Percentiles rank a stretch among this genome's conserved stretches.
phyloP scores from a whole-genome alignment of 2,797 vertebrate genomes.

The Phoebastria nigripes region DNA sequence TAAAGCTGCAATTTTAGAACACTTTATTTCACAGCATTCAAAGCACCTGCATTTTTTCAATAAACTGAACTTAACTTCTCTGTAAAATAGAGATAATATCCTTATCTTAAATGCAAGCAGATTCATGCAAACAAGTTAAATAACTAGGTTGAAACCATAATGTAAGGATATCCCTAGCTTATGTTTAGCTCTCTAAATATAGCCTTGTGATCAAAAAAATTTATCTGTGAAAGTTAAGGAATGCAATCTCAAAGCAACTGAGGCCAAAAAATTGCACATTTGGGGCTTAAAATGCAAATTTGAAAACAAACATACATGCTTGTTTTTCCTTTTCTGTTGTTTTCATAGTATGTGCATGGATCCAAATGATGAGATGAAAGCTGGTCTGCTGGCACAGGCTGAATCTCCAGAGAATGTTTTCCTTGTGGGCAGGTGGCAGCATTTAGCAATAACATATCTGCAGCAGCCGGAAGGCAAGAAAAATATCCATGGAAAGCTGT shows the following conservation, averaged over 20 bases:
- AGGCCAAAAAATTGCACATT: not conserved
- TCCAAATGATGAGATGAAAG: constrained; percentile 92
- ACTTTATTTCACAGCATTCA: not conserved
- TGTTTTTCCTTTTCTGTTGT: not conserved
- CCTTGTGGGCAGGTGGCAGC: constrained; percentile 85
- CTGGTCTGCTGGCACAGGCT: constrained; percentile 87
- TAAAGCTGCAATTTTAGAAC: not conserved
- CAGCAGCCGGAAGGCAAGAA: constrained; percentile 93
- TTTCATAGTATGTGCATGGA: constrained; percentile 87
- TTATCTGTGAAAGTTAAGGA: not conserved
- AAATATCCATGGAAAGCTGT: constrained; percentile 84
- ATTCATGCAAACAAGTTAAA: not conserved
- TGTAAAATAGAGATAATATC: not conserved
- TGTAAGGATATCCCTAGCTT: not conserved
- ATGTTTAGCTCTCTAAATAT: not conserved
- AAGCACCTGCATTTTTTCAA: not conserved
- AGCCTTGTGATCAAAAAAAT: not conserved
- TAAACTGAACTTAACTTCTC: not conserved
- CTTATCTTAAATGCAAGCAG: not conserved
- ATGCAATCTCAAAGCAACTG: not conserved
- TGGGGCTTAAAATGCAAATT: not conserved
- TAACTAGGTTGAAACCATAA: not conserved
- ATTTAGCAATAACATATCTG: constrained; percentile 88
- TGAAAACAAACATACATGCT: not conserved
- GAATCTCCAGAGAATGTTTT: constrained; percentile 85